Conservation (phyloP, 2,113 vertebrate species). For the Notechis scutatus region DNA sequence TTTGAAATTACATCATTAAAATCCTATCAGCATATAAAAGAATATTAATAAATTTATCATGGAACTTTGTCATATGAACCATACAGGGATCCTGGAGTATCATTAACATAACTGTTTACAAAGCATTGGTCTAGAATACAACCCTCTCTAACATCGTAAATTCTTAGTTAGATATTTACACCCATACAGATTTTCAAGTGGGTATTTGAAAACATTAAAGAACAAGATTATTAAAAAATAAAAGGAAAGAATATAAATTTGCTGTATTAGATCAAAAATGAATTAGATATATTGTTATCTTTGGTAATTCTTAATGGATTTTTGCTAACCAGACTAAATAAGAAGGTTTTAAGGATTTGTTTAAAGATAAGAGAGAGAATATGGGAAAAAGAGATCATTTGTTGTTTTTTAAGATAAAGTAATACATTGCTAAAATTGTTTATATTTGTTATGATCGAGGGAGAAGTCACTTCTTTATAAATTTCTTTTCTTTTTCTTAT, state of each 20-base stretch:
- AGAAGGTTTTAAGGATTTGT: neutral
- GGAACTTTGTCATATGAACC: neutral
- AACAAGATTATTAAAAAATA: neutral
- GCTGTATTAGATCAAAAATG: neutral
- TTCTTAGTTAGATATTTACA: neutral
- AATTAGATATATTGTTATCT: neutral
- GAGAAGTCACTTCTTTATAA: neutral
- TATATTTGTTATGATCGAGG: neutral
- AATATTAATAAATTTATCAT: neutral
- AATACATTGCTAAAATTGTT: neutral
- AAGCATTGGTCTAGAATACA: neutral
- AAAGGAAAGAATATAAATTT: neutral
- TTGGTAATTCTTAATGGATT: neutral
- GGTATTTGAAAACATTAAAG: neutral
- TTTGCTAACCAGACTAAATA: neutral
- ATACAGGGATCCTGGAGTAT: neutral
- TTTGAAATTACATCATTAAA: neutral
- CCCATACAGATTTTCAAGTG: neutral
- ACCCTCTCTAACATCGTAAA: neutral
- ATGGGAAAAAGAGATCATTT: neutral
- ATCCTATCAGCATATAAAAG: neutral
- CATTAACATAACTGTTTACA: neutral
- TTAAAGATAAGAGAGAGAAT: neutral
- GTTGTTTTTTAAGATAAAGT: neutral
- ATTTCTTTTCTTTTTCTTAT: neutral